Conservation (phyloP, 53 echinoderm and acorn worm genomes). For the Echinometra lucunter region DNA sequence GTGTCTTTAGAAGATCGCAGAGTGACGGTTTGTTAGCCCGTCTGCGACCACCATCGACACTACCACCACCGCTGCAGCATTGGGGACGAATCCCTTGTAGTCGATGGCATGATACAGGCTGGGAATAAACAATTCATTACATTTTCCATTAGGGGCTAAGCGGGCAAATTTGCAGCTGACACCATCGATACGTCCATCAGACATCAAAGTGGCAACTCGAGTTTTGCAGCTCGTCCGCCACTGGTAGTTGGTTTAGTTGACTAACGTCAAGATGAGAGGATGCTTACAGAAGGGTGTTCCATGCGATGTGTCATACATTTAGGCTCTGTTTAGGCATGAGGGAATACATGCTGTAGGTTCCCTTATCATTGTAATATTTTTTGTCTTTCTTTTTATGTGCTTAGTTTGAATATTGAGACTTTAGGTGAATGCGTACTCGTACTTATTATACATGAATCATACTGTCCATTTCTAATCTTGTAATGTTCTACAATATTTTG, state of each 20-base stretch:
- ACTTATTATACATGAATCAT: background rate
- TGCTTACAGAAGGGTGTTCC: conserved; percentile 27
- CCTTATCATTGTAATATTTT: background rate
- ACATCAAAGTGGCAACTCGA: conserved; percentile 70
- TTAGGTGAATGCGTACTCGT: background rate
- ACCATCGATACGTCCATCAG: conserved; percentile 55
- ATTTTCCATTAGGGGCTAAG: conserved; percentile 72
- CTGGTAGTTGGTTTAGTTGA: conserved; percentile 6
- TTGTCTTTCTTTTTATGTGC: background rate
- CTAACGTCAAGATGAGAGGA: background rate
- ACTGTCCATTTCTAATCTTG: background rate
- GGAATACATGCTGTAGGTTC: background rate
- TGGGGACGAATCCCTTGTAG: background rate
- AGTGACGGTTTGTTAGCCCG: conserved; percentile 11
- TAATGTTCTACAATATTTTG: background rate
- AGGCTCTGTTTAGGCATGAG: background rate
- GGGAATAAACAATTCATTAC: conserved; percentile 73
- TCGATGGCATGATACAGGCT: conserved; percentile 45
- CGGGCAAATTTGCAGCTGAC: conserved; percentile 72
- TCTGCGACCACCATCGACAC: conserved; percentile 15
- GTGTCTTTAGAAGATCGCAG: background rate
- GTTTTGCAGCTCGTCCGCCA: conserved; percentile 35
- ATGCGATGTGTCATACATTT: conserved; percentile 41
- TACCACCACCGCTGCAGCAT: background rate
- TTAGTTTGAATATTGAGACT: background rate